Base-by-base conservation (phyloP, 2,888 invertebrate genomes). In the Hirtodrosophila alboralis region DNA sequence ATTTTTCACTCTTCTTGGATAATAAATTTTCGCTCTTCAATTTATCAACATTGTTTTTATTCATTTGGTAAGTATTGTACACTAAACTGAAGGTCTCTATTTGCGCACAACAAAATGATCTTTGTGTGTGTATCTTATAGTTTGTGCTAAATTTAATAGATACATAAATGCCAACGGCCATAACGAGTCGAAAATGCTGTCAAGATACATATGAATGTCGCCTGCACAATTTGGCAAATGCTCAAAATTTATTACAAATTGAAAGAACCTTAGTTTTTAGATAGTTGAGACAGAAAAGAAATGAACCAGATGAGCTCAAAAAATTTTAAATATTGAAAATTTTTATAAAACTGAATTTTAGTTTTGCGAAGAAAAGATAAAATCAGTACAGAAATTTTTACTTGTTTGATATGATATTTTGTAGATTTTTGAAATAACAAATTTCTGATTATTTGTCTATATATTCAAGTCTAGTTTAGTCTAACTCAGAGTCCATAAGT, bases 41-140 rank as follows among this genome's bases (percentile, higher is more conserved):
- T 52, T 87, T 97, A 10, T 96, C 97, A 48, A 97, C 97, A 70
- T 94, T 97, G 76, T 92, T 97, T 48, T 92, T 98, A 45, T 98
- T 98, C 91, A 94, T 95, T 84, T 97, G 97, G 96, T 96, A 94
- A 92, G 97, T 98, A 88, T n/a, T 8, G 4, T 9, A 4, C 1
- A 16, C 9, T 27, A n/a, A 37, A 18, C 40, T n/a, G 21, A 60
- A 64, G 53, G 58, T 23, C 52, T 40, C 31, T 23, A 72, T 45
- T 38, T 75, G 69, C 65, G 75, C 61, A 64, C 13, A 14, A 4
- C 6, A 40, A 18, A 16, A 10, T 56, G n/a, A n/a, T n/a, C n/a
- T n/a, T n/a, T n/a, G n/a, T n/a, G 0, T 60, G 0, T 61, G 6
- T 47, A 49, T 49, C 8, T 23, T 28, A 10, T 27, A 31, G 12